Evolutionary conservation across 2,888 invertebrate genomes (phyloP).

Genomic region (Chesias legatella): DNA sequence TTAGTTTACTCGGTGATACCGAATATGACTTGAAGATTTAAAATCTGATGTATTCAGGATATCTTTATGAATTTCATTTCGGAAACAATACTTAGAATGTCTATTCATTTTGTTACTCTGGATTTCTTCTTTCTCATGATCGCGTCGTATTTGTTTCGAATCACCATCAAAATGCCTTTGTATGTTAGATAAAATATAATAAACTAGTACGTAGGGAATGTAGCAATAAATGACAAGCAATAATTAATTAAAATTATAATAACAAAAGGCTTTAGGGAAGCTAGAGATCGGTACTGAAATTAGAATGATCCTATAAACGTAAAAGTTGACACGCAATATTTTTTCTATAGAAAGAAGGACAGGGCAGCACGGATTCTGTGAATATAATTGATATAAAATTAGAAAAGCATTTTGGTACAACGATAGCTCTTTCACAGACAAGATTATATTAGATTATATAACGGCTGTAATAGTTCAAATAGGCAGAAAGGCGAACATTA

Average conservation of each 20-base stretch:
- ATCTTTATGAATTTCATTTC: slow-evolving; percentile 14
- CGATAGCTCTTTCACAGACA: slow-evolving; percentile 65
- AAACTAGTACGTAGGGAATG: slow-evolving; percentile 57
- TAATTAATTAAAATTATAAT: slow-evolving; percentile 57
- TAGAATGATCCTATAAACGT: slow-evolving; percentile 62
- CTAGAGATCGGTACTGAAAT: slow-evolving; percentile 75
- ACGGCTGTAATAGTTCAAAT: slow-evolving; percentile 70
- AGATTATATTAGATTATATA: slow-evolving; percentile 59
- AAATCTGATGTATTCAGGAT: slow-evolving; percentile 18
- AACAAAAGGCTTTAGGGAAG: slow-evolving; percentile 68
- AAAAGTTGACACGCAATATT: slow-evolving; percentile 62
- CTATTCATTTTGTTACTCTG: slow-evolving; percentile 17
- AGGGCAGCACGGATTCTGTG: slow-evolving; percentile 57
- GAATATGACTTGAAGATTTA: slow-evolving; percentile 25
- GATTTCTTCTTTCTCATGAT: slow-evolving; percentile 15
- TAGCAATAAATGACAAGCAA: slow-evolving; percentile 77
- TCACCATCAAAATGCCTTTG: slow-evolving; percentile 33
- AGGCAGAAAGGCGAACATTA: slow-evolving; percentile 68
- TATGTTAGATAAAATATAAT: slow-evolving; percentile 43
- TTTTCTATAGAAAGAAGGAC: slow-evolving; percentile 69
- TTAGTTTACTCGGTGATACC: slow-evolving; percentile 26
- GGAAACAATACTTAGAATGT: slow-evolving; percentile 7
- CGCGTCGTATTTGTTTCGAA: slow-evolving; percentile 16
- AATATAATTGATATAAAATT: slow-evolving; percentile 50
- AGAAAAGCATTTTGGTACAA: slow-evolving; percentile 64